Percentiles rank a stretch among this genome's conserved stretches.
phyloP scores from a whole-genome alignment of 2,888 invertebrate genomes.

The Cacoxenus indagator region DNA sequence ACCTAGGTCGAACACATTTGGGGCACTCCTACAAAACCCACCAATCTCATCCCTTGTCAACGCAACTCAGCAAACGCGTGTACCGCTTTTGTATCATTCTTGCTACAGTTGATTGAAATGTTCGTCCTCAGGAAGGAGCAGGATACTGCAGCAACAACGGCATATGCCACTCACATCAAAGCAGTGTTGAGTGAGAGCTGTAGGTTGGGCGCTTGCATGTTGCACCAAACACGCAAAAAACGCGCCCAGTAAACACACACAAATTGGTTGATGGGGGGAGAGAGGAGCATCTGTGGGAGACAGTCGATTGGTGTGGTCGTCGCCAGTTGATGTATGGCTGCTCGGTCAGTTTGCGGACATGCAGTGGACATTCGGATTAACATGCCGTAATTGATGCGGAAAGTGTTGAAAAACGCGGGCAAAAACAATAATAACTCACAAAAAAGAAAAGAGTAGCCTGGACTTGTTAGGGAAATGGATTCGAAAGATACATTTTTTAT shows the following conservation, averaged over 20 bases:
- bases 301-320: not conserved
- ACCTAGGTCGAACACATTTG: not conserved
- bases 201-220: slow-evolving; percentile 42
- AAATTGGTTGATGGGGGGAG: not conserved
- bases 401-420: slow-evolving; percentile 49
- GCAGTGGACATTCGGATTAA: slow-evolving; percentile 66
- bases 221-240: slow-evolving; percentile 46
- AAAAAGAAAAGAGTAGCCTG: slow-evolving; percentile 2
- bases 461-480: too few species aligned
- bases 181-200: slow-evolving; percentile 37
- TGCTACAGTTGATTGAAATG: slow-evolving; percentile 56
- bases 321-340: slow-evolving; percentile 65
- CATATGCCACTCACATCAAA: slow-evolving; percentile 43
- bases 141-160: not conserved
- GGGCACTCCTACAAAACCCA: not conserved
- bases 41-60: not conserved
- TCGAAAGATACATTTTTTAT: too few species aligned
- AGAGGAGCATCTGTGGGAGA: not conserved
- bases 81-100: not conserved
- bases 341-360: slow-evolving; percentile 69
- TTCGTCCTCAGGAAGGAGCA: slow-evolving; percentile 35
- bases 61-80: not conserved
- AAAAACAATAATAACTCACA: not conserved
- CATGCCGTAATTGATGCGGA: slow-evolving; percentile 65
- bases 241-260: slow-evolving; percentile 1